Percentiles rank a stretch among this genome's conserved stretches.
These are phyloP conservation scores for Gymnobelideus leadbeateri DNA, from an alignment of 2,113 vertebrate species.

Conservation along the genomic window DNA sequence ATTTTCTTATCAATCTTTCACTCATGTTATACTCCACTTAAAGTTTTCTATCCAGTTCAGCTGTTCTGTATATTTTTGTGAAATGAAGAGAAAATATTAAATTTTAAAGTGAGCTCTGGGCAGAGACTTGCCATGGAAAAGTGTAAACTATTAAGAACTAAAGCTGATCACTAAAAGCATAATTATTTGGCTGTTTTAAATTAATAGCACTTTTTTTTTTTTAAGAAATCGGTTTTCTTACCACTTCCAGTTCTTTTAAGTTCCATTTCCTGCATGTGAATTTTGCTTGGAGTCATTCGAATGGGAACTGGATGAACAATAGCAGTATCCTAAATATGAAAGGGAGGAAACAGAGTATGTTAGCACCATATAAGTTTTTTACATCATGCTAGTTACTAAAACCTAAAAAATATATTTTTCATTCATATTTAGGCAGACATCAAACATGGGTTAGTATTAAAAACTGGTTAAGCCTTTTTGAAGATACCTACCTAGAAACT, in stretches of 20 bases:
- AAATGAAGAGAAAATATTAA: constrained; percentile 6
- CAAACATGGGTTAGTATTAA: background rate
- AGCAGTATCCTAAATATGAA: constrained; percentile 92
- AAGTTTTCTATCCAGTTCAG: background rate
- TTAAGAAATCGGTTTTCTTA: constrained; percentile 75
- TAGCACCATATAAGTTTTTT: background rate
- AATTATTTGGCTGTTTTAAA: background rate
- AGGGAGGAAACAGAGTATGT: constrained; percentile 47
- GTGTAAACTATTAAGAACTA: constrained; percentile 18
- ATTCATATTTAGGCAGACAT: constrained; percentile 45
- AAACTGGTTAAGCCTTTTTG: background rate
- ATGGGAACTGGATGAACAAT: constrained; percentile 99
- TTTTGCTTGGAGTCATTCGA: constrained; percentile 99
- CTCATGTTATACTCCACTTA: background rate
- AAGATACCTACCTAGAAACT: background rate
- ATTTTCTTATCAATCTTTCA: background rate
- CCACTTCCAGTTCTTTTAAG: constrained; percentile 97
- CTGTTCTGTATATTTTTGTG: background rate
- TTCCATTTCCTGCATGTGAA: constrained; percentile 99
- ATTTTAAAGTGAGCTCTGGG: background rate
- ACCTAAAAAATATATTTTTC: constrained; percentile 14
- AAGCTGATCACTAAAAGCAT: background rate
- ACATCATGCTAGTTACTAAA: constrained; percentile 9
- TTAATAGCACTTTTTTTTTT: background rate
- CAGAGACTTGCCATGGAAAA: background rate